These are phyloP conservation scores for Amphiprion clarkii DNA, from an alignment of 2,797 vertebrate genomes.

Conservation along the genomic window DNA sequence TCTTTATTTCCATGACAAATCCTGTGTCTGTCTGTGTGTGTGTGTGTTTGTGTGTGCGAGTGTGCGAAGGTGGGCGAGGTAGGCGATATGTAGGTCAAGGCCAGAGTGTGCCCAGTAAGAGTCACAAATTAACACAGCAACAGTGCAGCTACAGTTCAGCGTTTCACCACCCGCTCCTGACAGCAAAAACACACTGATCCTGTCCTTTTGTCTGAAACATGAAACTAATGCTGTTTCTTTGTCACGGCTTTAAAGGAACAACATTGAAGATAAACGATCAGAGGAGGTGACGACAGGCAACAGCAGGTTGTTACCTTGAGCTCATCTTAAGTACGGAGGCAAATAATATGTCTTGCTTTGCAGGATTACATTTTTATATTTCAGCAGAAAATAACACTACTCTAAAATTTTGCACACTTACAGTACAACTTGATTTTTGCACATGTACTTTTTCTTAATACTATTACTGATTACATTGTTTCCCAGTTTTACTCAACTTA, in stretches of 20 bases:
- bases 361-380: background rate
- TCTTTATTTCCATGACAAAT: slow-evolving; percentile 78
- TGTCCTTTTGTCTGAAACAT: slow-evolving; percentile 22
- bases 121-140: slow-evolving; percentile 27
- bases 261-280: slow-evolving; percentile 12
- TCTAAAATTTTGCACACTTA: too few species aligned
- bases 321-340: background rate
- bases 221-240: slow-evolving; percentile 44
- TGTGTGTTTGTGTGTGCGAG: slow-evolving; percentile 19
- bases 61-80: slow-evolving; percentile 54
- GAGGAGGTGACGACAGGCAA: slow-evolving; percentile 37
- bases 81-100: slow-evolving; percentile 76
- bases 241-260: slow-evolving; percentile 39
- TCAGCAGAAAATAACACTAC: background rate
- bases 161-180: slow-evolving; percentile 25
- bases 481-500: background rate
- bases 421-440: too few species aligned
- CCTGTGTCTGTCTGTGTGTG: slow-evolving; percentile 48
- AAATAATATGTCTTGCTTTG: background rate
- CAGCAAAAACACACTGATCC: slow-evolving; percentile 15
- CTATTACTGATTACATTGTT: background rate
- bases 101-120: slow-evolving; percentile 45
- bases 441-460: background rate
- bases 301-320: slow-evolving; percentile 29
- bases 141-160: slow-evolving; percentile 16